phyloP scores from a whole-genome alignment of 1,140 invertebrate species.

The Lasaia peninsularis region DNA sequence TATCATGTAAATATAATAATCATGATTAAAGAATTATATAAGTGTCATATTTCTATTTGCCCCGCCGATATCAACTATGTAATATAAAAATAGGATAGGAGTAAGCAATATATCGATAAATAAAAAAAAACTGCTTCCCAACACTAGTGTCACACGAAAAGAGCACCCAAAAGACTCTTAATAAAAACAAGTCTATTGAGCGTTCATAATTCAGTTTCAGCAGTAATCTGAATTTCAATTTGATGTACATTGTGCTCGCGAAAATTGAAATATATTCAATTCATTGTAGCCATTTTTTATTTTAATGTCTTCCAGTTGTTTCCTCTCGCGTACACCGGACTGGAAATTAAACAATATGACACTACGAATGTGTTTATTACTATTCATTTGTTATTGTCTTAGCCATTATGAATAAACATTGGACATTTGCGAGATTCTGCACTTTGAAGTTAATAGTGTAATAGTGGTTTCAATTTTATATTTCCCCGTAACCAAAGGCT shows the following conservation, averaged over 20 bases:
- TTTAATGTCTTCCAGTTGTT: slow-evolving; percentile 4
- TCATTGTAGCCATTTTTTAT: slow-evolving; percentile 6
- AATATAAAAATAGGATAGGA: too few relatives aligned
- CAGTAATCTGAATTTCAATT: slow-evolving; percentile 10
- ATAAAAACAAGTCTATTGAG: slow-evolving; percentile 11
- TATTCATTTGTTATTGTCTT: too few relatives aligned
- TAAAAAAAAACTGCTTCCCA: background rate
- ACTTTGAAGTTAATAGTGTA: background rate
- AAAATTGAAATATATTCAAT: slow-evolving; percentile 7
- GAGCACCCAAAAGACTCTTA: slow-evolving; percentile 9
- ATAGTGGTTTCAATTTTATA: too few relatives aligned
- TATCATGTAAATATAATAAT: too few relatives aligned
- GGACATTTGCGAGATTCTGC: background rate
- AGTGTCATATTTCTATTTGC: too few relatives aligned
- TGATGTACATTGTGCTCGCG: slow-evolving; percentile 7
- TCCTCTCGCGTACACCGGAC: background rate
- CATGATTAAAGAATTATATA: too few relatives aligned
- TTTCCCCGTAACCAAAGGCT: too few relatives aligned
- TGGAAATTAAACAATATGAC: slow-evolving; percentile 7
- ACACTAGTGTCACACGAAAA: slow-evolving; percentile 2
- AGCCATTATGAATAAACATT: too few relatives aligned
- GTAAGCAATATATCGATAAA: background rate
- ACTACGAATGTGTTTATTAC: background rate
- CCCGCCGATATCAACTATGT: too few relatives aligned
- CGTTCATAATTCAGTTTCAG: slow-evolving; percentile 10